phyloP scores from a whole-genome alignment of 2,113 vertebrate genomes.

The Trinectes maculatus region DNA sequence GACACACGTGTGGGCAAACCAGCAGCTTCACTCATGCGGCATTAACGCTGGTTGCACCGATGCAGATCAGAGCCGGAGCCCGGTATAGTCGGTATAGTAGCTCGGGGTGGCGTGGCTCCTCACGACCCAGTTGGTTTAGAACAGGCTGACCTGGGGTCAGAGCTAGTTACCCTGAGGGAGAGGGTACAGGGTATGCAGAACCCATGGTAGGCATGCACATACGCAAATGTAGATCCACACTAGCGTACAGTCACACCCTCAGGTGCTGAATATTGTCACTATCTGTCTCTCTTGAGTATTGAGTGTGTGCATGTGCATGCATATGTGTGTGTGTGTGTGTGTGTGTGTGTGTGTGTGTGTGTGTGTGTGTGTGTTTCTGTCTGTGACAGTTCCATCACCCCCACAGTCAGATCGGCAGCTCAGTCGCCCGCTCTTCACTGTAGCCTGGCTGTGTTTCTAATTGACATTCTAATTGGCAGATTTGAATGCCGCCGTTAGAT shows the following conservation, averaged over 20 bases:
- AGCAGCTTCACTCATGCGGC: slow-evolving; percentile 89
- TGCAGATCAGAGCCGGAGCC: slow-evolving; percentile 16
- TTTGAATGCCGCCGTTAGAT: slow-evolving; percentile 83
- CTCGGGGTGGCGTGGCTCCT: slow-evolving; percentile 46
- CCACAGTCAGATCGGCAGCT: slow-evolving; percentile 56
- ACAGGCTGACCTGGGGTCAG: slow-evolving; percentile 61
- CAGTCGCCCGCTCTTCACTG: slow-evolving; percentile 62
- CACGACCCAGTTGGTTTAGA: slow-evolving; percentile 72
- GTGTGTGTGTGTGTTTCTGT: slow-evolving; percentile 27
- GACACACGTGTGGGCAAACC: slow-evolving; percentile 83
- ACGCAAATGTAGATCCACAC: slow-evolving; percentile 33
- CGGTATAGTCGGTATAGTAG: slow-evolving; percentile 28
- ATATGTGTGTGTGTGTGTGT: slow-evolving; percentile 33
- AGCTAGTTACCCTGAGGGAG: slow-evolving; percentile 64
- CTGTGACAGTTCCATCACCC: slow-evolving; percentile 65
- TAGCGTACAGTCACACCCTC: slow-evolving; percentile 59
- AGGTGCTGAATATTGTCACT: slow-evolving; percentile 69
- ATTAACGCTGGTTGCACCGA: slow-evolving; percentile 20
- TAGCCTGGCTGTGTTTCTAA: slow-evolving; percentile 79
- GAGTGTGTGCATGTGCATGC: slow-evolving; percentile 24
- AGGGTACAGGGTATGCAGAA: slow-evolving; percentile 17
- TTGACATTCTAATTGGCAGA: slow-evolving; percentile 87
- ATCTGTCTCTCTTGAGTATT: slow-evolving; percentile 54
- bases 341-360: slow-evolving; percentile 21
- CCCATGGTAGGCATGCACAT: slow-evolving; percentile 46